Base-by-base conservation (phyloP, 2,797 vertebrate genomes). In the Petrocephalus sullivani region DNA sequence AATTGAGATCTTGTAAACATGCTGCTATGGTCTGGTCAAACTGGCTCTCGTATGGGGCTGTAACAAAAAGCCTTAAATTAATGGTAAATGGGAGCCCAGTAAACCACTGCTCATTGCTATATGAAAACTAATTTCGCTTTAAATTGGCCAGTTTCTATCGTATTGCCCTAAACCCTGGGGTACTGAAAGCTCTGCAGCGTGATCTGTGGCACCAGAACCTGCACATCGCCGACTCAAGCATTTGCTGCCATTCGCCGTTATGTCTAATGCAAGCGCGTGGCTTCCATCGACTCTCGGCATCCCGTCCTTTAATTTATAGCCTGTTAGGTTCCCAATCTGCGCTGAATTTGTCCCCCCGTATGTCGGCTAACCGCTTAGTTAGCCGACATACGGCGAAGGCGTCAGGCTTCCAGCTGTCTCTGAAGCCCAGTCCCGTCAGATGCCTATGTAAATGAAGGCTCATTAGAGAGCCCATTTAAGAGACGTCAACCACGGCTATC, bases 401-500 rank as follows among this genome's bases (percentile, higher is more conserved):
- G 88, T 86, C 88, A 75, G 46, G 85, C 71, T 57, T 87, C 87
- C 51, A 10, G 67, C 87, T 87, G 84, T 64, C 89, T 83, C 86
- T 64, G 12, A 46, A 21, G 23, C 37, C 82, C 86, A 3, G 61
- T 88, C 88, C 87, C 88, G 67, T 64, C 84, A 89, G 87, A 71
- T 87, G 41, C 89, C 37, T 83, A 85, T 91, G 90, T 90, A 90
- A 91, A 88, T 88, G 90, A 90, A 88, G 89, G 88, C 89, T 91
- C 90, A 88, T 90, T 89, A 91, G 88, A 41, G 84, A 87, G 88
- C 16, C 90, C 88, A 64, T 90, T 90, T 90, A 89, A 89, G 89
- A 28, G 87, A 71, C 14, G 87, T 87, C 87, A 87, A 87, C 91
- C 87, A 21, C 37, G 41, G 89, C 60, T 89, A 88, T 87, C 87